Percentiles rank a stretch among this genome's conserved stretches.
Conservation (phyloP, 2,113 vertebrate genomes). For the Tetrao urogallus region DNA sequence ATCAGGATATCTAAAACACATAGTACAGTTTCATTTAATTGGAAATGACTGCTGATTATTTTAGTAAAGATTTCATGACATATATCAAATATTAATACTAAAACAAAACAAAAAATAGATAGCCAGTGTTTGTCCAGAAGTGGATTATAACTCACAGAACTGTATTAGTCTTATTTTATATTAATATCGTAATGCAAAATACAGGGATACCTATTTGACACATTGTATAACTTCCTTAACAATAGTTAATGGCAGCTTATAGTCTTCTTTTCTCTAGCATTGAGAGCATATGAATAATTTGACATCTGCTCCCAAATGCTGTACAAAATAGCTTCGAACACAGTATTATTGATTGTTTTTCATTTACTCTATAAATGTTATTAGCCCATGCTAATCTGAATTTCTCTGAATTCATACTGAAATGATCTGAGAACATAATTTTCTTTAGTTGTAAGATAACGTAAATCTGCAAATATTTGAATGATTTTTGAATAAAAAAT, state of each 20-base stretch:
- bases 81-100: not conserved
- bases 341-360: not conserved
- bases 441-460: fast-evolving
- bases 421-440: not conserved
- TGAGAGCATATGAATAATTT: not conserved
- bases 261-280: not conserved
- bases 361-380: not conserved
- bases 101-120: not conserved
- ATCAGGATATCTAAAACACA: not conserved
- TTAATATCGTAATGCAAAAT: not conserved
- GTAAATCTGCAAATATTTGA: not conserved
- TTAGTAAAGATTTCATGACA: not conserved
- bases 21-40: not conserved
- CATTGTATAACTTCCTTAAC: not conserved
- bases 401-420: not conserved
- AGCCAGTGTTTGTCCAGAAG: not conserved
- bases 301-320: not conserved
- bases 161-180: not conserved
- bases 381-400: not conserved
- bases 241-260: not conserved
- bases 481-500: not conserved
- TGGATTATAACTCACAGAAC: not conserved
- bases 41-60: not conserved
- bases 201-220: not conserved
- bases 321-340: slow-evolving; percentile 5